Evolutionary conservation across 2,113 vertebrate genomes (phyloP), one percentile per base, ranked within the genome.

Genomic region (Thomomys bottae): DNA sequence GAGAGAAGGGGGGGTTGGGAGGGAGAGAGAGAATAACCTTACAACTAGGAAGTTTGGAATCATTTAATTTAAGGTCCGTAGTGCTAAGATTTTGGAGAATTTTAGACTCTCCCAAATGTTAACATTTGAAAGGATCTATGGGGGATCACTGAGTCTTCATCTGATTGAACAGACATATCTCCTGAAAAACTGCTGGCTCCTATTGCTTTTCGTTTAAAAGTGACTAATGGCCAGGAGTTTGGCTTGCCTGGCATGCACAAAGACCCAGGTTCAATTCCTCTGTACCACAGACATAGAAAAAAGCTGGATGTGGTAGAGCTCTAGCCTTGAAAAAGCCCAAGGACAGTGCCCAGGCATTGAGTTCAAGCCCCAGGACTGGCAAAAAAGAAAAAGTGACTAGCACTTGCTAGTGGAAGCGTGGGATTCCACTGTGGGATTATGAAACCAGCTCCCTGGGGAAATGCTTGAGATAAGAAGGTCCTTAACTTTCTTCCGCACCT

Each of bases 401-500:
- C 17, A 57, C 15, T 11, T 9, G n/a, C 36, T 11, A 64, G 40
- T 32, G 40, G n/a, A n/a, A n/a, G n/a, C n/a, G 61, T 12, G 8
- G 5, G 2, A 10, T 34, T 89, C n/a, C 49, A 15, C 21, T 23
- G 73, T 61, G 8, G 24, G 63, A n/a, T 70, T 30, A 14, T 1
- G 1, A 38, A n/a, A 64, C 40, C 81, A 77, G 45, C n/a, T 77
- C 34, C 54, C 54, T 71, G 24, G 17, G 76, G 57, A 40, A 78
- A 61, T 38, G 38, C 59, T 73, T 73, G 45, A 36, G 32, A 67
- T 59, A 54, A 93, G 38, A 66, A 89, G n/a, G n/a, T 6, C 49
- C 71, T 79, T 79, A 57, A 36, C n/a, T 87, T 54, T 68, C 89
- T 68, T 82, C 67, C 42, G 30, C 38, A 30, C 75, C 71, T 87